A percentile compares a stretch with the other conserved stretches of the same genome.
Conservation (phyloP, 2,888 invertebrate genomes). For the Andrena praecox region DNA sequence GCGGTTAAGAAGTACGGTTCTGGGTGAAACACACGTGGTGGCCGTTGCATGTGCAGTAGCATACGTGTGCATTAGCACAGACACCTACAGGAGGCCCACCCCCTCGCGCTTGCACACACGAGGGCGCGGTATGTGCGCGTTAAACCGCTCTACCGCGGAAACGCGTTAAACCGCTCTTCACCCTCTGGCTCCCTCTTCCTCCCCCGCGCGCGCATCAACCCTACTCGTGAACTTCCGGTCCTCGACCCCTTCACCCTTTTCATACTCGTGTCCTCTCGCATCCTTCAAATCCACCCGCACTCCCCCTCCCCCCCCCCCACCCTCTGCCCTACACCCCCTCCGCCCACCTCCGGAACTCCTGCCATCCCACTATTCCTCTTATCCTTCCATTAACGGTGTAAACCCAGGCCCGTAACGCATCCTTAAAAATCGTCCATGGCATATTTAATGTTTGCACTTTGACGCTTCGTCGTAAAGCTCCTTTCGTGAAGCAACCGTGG, state of each 20-base stretch:
- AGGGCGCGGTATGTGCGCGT: constrained; percentile 58
- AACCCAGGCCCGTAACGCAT: constrained; percentile 66
- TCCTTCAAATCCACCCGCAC: constrained; percentile 67
- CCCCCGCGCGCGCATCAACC: constrained; percentile 64
- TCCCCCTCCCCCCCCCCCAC: neutral
- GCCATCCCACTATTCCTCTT: constrained; percentile 61
- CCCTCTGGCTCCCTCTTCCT: constrained; percentile 47
- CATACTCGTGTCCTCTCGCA: constrained; percentile 72
- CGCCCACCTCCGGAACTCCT: constrained; percentile 13
- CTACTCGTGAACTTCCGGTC: constrained; percentile 71
- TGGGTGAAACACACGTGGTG: constrained; percentile 10
- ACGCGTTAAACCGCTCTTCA: constrained; percentile 74
- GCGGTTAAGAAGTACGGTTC: constrained; percentile 6
- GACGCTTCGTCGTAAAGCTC: constrained; percentile 63
- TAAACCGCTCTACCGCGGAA: constrained; percentile 74
- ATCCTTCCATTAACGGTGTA: constrained; percentile 73
- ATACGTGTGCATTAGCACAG: constrained; percentile 23
- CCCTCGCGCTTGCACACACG: constrained; percentile 36
- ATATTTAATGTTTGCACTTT: constrained; percentile 73
- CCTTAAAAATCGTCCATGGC: constrained; percentile 71
- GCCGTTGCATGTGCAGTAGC: neutral
- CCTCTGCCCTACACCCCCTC: neutral
- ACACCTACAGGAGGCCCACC: neutral
- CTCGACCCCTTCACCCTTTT: constrained; percentile 74
- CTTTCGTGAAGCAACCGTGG: constrained; percentile 53